Conservation (phyloP, 2,888 invertebrate genomes). For the Himalopsyche japonica region DNA sequence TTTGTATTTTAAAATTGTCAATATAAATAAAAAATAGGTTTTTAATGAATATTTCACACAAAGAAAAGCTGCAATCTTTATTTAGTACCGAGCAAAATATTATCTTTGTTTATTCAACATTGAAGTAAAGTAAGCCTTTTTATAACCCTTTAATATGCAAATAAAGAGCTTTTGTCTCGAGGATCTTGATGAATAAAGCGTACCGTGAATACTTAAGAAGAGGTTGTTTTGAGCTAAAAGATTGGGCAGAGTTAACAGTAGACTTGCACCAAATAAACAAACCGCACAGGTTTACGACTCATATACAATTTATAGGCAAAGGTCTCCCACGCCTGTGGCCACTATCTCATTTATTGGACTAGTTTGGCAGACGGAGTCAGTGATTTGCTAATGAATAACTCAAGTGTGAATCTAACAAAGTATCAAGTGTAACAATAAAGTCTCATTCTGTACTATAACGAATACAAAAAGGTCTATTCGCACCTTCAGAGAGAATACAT, state of each 20-base stretch:
- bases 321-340: neutral
- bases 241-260: slow-evolving; percentile 9
- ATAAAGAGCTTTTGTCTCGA: slow-evolving; percentile 32
- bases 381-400: slow-evolving; percentile 26
- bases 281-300: slow-evolving; percentile 21
- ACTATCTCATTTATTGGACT: slow-evolving; percentile 30
- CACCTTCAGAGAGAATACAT: too few relatives aligned
- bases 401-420: neutral
- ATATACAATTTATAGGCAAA: slow-evolving; percentile 12
- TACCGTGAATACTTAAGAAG: slow-evolving; percentile 24
- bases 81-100: neutral
- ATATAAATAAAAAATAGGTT: neutral
- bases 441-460: neutral
- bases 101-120: neutral
- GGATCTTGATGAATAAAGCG: slow-evolving; percentile 31
- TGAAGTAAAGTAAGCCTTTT: slow-evolving; percentile 9
- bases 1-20: too few relatives aligned
- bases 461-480: neutral
- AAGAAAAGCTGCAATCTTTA: neutral
- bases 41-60: neutral
- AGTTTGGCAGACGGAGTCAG: slow-evolving; percentile 17
- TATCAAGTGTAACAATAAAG: neutral
- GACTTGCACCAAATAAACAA: slow-evolving; percentile 9
- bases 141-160: slow-evolving; percentile 25
- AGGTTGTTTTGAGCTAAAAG: slow-evolving; percentile 4